phyloP scores from a whole-genome alignment of 1,140 invertebrate genomes.

The Pogonus chalceus region DNA sequence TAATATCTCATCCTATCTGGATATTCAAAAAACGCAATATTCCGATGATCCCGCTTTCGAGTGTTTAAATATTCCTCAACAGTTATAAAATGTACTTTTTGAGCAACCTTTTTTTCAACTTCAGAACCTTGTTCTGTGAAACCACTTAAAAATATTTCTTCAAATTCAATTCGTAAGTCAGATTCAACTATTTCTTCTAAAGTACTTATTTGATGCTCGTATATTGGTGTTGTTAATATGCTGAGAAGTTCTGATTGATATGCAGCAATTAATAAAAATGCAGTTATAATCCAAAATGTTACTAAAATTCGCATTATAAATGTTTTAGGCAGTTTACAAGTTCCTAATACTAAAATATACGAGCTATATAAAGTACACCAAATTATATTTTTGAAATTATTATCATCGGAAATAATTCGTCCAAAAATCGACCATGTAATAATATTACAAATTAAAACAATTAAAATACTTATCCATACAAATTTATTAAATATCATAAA shows the following conservation, averaged over 20 bases:
- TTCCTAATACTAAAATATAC: neutral
- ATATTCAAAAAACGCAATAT: no score
- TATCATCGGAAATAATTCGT: neutral
- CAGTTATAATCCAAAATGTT: neutral
- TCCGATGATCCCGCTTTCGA: no score
- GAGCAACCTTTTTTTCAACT: no score
- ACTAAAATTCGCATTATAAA: neutral
- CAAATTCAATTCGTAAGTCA: no score
- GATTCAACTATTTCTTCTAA: neutral
- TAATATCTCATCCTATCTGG: no score
- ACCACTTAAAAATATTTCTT: no score
- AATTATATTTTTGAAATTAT: neutral
- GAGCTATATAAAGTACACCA: neutral
- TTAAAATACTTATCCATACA: neutral
- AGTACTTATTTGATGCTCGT: neutral
- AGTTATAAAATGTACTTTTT: no score
- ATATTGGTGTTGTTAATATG: neutral
- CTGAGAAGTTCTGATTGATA: neutral
- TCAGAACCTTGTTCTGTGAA: no score
- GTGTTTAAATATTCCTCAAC: no score
- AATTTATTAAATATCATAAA: neutral
- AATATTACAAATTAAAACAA: neutral
- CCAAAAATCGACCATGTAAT: neutral
- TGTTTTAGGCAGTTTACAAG: neutral
- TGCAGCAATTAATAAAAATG: neutral